Conservation (phyloP, 2,888 invertebrate species). For the Iphiclides podalirius region DNA sequence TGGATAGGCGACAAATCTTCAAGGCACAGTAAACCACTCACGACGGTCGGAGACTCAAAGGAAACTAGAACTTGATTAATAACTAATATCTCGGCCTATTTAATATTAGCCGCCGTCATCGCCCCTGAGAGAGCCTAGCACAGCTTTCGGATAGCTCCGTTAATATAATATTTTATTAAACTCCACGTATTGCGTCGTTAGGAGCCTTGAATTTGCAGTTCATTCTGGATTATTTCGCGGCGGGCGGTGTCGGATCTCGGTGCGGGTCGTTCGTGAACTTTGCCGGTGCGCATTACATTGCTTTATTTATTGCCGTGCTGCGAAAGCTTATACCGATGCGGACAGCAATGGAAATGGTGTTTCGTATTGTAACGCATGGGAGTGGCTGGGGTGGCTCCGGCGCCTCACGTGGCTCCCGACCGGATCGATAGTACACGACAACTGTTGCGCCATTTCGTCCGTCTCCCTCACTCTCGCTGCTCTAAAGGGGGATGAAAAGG, state of each 20-base stretch:
- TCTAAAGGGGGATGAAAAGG: conserved; percentile 37
- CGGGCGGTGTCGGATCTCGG: conserved; percentile 36
- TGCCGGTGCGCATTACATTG: conserved; percentile 19
- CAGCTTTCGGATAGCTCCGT: conserved; percentile 17
- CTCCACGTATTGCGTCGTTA: conserved; percentile 34
- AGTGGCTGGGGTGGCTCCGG: conserved; percentile 32
- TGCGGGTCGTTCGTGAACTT: conserved; percentile 27
- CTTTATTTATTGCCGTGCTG: background rate
- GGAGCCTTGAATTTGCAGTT: conserved; percentile 33
- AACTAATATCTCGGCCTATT: no score
- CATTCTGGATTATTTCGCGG: conserved; percentile 51
- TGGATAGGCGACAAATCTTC: no score
- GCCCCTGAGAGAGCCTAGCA: conserved; percentile 1
- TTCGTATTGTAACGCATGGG: conserved; percentile 24
- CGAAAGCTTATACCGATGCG: background rate
- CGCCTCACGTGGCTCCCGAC: conserved; percentile 61
- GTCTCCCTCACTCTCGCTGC: conserved; percentile 39
- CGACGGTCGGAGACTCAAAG: no score
- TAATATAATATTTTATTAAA: conserved; percentile 26
- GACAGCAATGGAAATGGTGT: conserved; percentile 12
- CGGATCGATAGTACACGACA: conserved; percentile 71
- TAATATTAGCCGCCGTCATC: conserved; percentile 5
- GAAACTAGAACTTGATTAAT: no score
- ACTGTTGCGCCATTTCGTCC: conserved; percentile 66
- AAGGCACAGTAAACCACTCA: no score